phyloP scores from a whole-genome alignment of 2,113 vertebrate genomes.

The Eretmodus cyanostictus region DNA sequence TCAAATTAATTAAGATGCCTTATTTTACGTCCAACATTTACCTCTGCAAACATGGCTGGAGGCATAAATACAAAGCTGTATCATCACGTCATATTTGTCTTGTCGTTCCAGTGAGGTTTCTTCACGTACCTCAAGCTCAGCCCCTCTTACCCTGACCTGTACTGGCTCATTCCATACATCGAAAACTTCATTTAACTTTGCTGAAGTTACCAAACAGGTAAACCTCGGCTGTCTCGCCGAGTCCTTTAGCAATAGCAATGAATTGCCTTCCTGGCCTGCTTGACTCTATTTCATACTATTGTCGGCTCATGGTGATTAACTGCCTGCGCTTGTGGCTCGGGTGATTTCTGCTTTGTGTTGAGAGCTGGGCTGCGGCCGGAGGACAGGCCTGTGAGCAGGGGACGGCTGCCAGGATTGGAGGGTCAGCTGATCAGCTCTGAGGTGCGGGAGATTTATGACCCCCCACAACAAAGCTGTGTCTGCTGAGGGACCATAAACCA shows the following conservation, averaged over 20 bases:
- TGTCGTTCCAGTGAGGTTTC: not conserved
- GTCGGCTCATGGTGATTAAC: constrained; percentile 49
- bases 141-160: not conserved
- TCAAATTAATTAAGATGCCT: not conserved
- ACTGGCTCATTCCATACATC: not conserved
- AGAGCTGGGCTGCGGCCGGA: not conserved
- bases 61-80: not conserved
- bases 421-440: constrained; percentile 57
- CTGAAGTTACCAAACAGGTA: constrained; percentile 7
- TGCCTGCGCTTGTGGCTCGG: constrained; percentile 2
- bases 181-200: constrained; percentile 11
- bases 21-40: not conserved
- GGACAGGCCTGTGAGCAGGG: not conserved
- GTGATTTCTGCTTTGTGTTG: constrained; percentile 35
- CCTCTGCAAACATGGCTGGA: not conserved
- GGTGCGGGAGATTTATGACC: constrained; percentile 70
- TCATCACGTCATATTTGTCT: not conserved
- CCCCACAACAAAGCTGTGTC: constrained; percentile 66
- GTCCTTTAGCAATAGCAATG: not conserved
- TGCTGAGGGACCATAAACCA: constrained; percentile 48
- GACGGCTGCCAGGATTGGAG: constrained; percentile 21
- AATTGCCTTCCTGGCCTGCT: not conserved
- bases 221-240: constrained; percentile 6
- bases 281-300: constrained; percentile 30
- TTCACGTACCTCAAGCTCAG: not conserved